Base-by-base conservation (phyloP, 2,113 vertebrate genomes). In the Cyanoramphus novaezelandiae region DNA sequence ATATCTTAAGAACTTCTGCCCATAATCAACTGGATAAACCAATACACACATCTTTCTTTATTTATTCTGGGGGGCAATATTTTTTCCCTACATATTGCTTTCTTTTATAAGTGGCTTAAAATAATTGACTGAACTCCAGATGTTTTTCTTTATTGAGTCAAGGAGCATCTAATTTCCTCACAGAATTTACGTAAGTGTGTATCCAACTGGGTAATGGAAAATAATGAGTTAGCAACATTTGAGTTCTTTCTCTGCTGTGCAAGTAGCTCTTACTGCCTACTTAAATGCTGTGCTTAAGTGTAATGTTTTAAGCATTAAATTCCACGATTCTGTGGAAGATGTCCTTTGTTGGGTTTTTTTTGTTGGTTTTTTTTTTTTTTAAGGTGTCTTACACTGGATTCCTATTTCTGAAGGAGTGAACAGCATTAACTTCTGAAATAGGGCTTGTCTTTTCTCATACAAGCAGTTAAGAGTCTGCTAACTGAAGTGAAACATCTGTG, bases 161-260 rank as follows among this genome's bases (percentile, higher is more conserved):
- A 91, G 77, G 55, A 85, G 52, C 49, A 76, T 79, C 47, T 79
- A 35, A 92, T 95, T 94, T 95, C 78, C 75, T 95, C 52, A 21
- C 52, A 60, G 41, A 75, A 82, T 88, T 90, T 92, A 82, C 65
- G 31, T 47, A 57, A 93, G 77, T 79, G 74, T 21, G 33, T 67
- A 60, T 95, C 94, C 91, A 93, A 33, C 88, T 91, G 94, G 55
- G 47, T 93, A 91, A 92, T 75, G 53, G 87, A 79, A 95, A 92
- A 79, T 50, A 75, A 88, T 15, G 65, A 95, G 47, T 87, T 92
- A 70, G 83, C 65, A 84, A 4, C 44, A 68, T 57, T 59, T 35
- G 17, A 82, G 33, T 27, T 77, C 24, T 60, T 78, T 59, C 29
- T 57, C 31, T 86, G 6, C 35, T 68, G 18, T 62, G 69, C n/a